Conservation (phyloP, 2,797 vertebrate genomes). For the Lagocephalus sceleratus region DNA sequence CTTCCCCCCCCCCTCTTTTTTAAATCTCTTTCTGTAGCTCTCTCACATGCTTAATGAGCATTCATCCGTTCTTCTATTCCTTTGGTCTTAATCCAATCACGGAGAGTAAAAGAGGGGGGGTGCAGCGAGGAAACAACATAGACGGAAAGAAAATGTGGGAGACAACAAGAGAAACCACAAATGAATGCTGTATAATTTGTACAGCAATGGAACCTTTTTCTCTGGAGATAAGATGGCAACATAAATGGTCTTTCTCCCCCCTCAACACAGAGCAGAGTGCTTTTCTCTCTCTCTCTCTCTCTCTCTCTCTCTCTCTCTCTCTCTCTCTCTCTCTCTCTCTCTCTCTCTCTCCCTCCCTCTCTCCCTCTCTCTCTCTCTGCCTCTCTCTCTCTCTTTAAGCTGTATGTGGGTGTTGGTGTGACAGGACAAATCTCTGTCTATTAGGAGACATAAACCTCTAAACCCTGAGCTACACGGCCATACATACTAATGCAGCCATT, state of each 20-base stretch:
- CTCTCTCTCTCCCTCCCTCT: conserved; percentile 31
- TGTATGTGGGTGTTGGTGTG: conserved; percentile 67
- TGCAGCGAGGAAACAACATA: conserved; percentile 3
- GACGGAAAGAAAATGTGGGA: conserved; percentile 32
- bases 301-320: conserved; percentile 38
- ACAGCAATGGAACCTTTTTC: conserved; percentile 60
- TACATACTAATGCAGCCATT: conserved; percentile 68
- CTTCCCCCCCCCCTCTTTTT: conserved; percentile 5
- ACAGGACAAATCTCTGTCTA: conserved; percentile 75
- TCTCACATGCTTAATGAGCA: conserved; percentile 62
- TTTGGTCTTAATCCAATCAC: conserved; percentile 69
- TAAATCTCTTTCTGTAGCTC: conserved; percentile 49
- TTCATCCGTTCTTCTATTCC: conserved; percentile 61
- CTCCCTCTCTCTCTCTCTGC: conserved; percentile 36
- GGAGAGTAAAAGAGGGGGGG: conserved; percentile 13
- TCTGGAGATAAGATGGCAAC: conserved; percentile 51
- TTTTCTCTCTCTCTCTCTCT: conserved; percentile 26
- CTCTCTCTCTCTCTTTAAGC: conserved; percentile 50
- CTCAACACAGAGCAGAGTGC: conserved; percentile 33
- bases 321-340: conserved; percentile 36
- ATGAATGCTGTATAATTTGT: conserved; percentile 62
- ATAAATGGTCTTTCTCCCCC: conserved; percentile 48
- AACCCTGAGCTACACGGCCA: conserved; percentile 62
- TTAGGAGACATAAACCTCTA: conserved; percentile 74
- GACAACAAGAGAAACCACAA: conserved; percentile 52